Percentiles rank a stretch among this genome's conserved stretches.
phyloP scores from a whole-genome alignment of 2,797 vertebrate species.

The Malacoctenus gilli region DNA sequence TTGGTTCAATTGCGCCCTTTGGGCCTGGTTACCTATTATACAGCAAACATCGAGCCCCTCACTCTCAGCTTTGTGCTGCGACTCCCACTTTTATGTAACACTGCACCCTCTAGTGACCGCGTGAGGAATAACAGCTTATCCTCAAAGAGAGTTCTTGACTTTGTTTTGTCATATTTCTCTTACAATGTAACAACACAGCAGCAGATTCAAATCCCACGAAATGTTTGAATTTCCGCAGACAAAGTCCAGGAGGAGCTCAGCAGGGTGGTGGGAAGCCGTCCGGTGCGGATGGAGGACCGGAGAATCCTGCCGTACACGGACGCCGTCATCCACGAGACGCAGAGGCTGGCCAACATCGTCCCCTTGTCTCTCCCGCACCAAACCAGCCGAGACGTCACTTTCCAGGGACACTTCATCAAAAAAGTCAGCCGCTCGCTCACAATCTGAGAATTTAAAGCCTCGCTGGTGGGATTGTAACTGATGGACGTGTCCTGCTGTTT shows the following conservation, averaged over 20 bases:
- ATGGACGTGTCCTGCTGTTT: too few species aligned
- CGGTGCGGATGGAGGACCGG: constrained; percentile 52
- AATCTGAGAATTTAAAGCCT: background rate
- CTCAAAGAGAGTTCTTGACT: too few species aligned
- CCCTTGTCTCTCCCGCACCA: constrained; percentile 59
- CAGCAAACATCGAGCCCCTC: too few species aligned
- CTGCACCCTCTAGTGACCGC: too few species aligned
- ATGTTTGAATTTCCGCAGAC: constrained; percentile 55
- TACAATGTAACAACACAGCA: too few species aligned
- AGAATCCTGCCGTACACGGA: constrained; percentile 68
- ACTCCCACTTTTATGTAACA: too few species aligned
- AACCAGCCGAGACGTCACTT: constrained; percentile 66
- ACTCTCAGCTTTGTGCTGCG: too few species aligned
- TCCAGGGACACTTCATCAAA: constrained; percentile 73
- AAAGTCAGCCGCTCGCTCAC: constrained; percentile 26
- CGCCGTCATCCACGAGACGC: constrained; percentile 74
- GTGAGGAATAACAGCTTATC: too few species aligned
- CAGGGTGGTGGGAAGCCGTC: constrained; percentile 55
- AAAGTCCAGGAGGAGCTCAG: constrained; percentile 69
- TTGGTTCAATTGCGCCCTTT: too few species aligned
- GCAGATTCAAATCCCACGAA: background rate
- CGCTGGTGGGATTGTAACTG: too few species aligned
- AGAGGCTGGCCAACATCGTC: constrained; percentile 59
- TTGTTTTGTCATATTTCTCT: too few species aligned
- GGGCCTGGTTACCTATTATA: too few species aligned